Percentiles rank a stretch among this genome's conserved stretches.
phyloP scores from a whole-genome alignment of 2,888 invertebrate species.

The Ischnura elegans region DNA sequence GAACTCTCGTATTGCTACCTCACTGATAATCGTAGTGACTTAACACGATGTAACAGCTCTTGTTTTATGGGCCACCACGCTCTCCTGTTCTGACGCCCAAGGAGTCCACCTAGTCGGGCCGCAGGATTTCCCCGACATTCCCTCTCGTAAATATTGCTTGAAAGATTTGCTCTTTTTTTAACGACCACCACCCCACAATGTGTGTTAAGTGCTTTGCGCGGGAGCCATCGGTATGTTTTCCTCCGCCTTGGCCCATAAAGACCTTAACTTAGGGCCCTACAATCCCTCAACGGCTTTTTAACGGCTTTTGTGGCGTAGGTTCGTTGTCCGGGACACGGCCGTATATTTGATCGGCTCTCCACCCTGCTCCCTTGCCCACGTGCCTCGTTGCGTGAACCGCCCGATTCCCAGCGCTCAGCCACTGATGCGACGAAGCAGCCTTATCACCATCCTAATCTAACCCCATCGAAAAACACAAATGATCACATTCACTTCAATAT shows the following conservation, averaged over 20 bases:
- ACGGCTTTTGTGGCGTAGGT: conserved; percentile 58
- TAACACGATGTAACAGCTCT: no score
- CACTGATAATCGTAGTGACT: no score
- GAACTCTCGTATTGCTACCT: no score
- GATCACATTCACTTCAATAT: background rate
- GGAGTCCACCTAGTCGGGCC: background rate
- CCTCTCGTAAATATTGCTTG: conserved; percentile 54
- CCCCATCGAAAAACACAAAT: background rate
- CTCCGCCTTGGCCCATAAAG: conserved; percentile 59
- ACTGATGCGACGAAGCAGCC: background rate
- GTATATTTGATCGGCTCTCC: conserved; percentile 60
- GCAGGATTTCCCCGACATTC: conserved; percentile 19
- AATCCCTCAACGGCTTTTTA: conserved; percentile 63
- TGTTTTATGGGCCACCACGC: background rate
- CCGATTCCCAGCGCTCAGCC: background rate
- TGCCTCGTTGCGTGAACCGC: conserved; percentile 35
- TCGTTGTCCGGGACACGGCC: conserved; percentile 60
- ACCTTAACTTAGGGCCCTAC: conserved; percentile 42
- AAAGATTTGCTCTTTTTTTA: conserved; percentile 44
- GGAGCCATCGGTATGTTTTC: conserved; percentile 56
- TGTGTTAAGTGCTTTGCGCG: conserved; percentile 63
- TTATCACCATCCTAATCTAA: background rate
- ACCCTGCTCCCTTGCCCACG: conserved; percentile 56
- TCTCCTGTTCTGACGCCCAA: background rate
- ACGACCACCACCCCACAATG: conserved; percentile 48